These are phyloP conservation scores for Taeniopygia guttata DNA, from an alignment of 2,797 vertebrate genomes.

Conservation along the genomic window DNA sequence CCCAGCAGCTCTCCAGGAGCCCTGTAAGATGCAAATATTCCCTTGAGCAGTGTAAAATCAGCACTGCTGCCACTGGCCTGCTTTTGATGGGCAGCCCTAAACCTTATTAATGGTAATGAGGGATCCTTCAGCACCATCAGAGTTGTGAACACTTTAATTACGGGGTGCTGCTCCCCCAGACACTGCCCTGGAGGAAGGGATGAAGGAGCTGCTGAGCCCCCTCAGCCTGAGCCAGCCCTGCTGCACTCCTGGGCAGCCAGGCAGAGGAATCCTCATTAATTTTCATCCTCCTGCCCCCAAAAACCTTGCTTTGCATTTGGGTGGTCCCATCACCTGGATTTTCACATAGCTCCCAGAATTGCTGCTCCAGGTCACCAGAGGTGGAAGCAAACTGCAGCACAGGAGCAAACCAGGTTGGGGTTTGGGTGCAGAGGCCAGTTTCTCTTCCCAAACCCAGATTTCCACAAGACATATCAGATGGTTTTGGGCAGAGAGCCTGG, in stretches of 20 bases:
- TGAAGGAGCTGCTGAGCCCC: not conserved
- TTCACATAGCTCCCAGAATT: fast-evolving
- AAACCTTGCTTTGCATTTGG: not conserved
- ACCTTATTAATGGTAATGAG: not conserved
- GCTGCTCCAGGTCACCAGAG: not conserved
- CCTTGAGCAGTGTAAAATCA: not conserved
- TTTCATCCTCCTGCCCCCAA: not conserved
- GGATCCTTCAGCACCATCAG: not conserved
- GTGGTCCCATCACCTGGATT: not conserved
- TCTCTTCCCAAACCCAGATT: not conserved
- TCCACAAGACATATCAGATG: not conserved
- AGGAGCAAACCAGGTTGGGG: not conserved
- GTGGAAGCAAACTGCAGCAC: not conserved
- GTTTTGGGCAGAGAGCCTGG: not conserved
- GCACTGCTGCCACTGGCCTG: not conserved
- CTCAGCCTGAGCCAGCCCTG: not conserved
- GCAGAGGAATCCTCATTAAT: not conserved
- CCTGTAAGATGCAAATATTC: not conserved
- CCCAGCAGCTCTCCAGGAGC: not conserved
- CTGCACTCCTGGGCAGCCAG: not conserved
- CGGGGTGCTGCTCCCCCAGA: not conserved
- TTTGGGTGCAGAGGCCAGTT: not conserved
- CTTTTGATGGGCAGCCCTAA: not conserved
- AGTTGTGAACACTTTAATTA: fast-evolving
- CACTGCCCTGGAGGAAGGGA: not conserved